These are phyloP conservation scores for Callospermophilus lateralis DNA, from an alignment of 2,113 vertebrate genomes.

Conservation along the genomic window DNA sequence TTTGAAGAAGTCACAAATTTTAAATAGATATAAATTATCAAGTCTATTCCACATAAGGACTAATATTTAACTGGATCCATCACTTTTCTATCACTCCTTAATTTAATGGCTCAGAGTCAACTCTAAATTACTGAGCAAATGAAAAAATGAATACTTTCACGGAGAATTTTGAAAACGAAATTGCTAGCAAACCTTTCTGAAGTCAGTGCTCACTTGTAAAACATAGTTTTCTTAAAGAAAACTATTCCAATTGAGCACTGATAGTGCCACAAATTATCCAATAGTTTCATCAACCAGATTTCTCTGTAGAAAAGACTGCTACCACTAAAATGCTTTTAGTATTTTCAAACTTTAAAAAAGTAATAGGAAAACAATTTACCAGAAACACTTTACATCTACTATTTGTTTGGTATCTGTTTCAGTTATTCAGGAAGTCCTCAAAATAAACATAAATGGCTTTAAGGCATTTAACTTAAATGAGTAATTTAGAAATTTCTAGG, in stretches of 20 bases:
- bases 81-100: not conserved
- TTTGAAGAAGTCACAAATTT: slow-evolving; percentile 29
- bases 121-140: not conserved
- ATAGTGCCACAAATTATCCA: not conserved
- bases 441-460: slow-evolving; percentile 1
- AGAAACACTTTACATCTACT: not conserved
- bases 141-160: not conserved
- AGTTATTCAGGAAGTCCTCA: not conserved
- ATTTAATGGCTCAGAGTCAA: not conserved
- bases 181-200: not conserved
- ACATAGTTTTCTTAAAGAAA: not conserved
- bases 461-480: slow-evolving; percentile 17
- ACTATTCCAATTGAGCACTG: not conserved
- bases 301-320: not conserved
- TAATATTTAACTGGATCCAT: not conserved
- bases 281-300: not conserved
- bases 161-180: not conserved
- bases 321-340: not conserved
- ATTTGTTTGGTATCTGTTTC: not conserved
- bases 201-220: not conserved
- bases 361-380: slow-evolving; percentile 12
- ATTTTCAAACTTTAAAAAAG: not conserved
- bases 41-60: not conserved
- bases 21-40: slow-evolving; percentile 38
- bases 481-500: slow-evolving; percentile 14